Evolutionary conservation across 2,888 invertebrate genomes (phyloP), one percentile per base, ranked within the genome.

Genomic region (Eupithecia dodoneata): DNA sequence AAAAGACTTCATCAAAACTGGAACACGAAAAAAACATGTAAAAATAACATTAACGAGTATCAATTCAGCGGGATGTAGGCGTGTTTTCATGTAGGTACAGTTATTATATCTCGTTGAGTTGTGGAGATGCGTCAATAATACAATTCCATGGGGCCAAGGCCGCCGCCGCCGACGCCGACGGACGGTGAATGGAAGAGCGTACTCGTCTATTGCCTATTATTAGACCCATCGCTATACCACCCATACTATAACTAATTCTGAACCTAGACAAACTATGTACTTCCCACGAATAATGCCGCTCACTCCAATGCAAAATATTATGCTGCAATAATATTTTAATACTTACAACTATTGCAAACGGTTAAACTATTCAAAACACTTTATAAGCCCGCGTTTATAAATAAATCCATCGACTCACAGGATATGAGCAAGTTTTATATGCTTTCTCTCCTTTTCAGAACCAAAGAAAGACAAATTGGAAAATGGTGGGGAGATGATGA

Each of bases 401-500:
- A 42, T 42, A 42, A 30, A 42, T 15, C 66, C 66, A 42, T 66
- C 13, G 13, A 42, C 42, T 5, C 41, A 66, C 13, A 13, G 12
- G 45, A 63, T 30, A 30, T 63, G 15, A 13, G 47, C 45, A 9
- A 65, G 41, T 72, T 30, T 47, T 74, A 52, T 81, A 67, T 77
- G 71, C 15, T 85, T n/a, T 89, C 92, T 74, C 4, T 79, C 91
- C 82, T 88, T 97, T 97, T 55, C 97, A 98, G 98, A 98, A 97
- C 97, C 98, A 96, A 97, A 98, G 96, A 98, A 98, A 97, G 98
- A 98, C 96, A 98, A 98, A 96, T 97, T 97, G 97, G 98, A 98
- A 93, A 96, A 94, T 89, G 96, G 96, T 86, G 94, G 92, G 83
- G 93, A 94, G 85, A 84, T 91, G 86, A 89, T 96, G 93, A 94